phyloP scores from a whole-genome alignment of 2,888 invertebrate species.

The Ornithoptera alexandrae region DNA sequence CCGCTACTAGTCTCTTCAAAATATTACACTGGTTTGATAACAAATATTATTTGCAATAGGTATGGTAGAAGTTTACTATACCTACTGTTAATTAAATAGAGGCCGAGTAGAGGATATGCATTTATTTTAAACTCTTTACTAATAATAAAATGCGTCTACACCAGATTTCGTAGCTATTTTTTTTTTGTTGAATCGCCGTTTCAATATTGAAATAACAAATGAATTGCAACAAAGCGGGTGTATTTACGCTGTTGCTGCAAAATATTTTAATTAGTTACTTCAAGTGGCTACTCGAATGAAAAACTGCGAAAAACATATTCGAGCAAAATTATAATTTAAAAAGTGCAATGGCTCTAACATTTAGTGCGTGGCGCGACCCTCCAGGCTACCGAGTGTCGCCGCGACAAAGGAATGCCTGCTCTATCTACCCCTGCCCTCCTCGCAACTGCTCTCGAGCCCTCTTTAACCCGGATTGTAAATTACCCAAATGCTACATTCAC shows the following conservation, averaged over 20 bases:
- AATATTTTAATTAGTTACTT: slow-evolving; percentile 27
- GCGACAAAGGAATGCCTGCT: slow-evolving; percentile 60
- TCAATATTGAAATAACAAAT: background rate
- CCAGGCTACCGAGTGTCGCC: slow-evolving; percentile 30
- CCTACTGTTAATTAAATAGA: background rate
- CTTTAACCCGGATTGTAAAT: slow-evolving; percentile 56
- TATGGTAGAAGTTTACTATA: background rate
- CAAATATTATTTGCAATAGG: background rate
- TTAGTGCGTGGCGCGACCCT: slow-evolving; percentile 31
- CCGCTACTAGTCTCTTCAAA: background rate
- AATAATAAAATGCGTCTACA: background rate
- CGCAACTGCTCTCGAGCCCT: slow-evolving; percentile 46
- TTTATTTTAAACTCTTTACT: background rate
- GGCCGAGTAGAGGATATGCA: background rate
- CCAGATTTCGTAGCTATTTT: background rate
- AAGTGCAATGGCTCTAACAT: slow-evolving; percentile 30
- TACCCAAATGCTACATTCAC: slow-evolving; percentile 36
- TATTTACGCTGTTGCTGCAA: background rate
- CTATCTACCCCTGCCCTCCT: slow-evolving; percentile 54
- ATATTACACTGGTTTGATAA: background rate
- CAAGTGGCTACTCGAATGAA: slow-evolving; percentile 22
- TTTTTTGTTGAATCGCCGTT: background rate
- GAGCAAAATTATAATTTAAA: slow-evolving; percentile 29
- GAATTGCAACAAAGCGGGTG: background rate
- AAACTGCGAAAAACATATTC: slow-evolving; percentile 27